Percentiles rank a stretch among this genome's conserved stretches.
phyloP scores from a whole-genome alignment of 1,140 invertebrate genomes.

The Teleogryllus occipitalis region DNA sequence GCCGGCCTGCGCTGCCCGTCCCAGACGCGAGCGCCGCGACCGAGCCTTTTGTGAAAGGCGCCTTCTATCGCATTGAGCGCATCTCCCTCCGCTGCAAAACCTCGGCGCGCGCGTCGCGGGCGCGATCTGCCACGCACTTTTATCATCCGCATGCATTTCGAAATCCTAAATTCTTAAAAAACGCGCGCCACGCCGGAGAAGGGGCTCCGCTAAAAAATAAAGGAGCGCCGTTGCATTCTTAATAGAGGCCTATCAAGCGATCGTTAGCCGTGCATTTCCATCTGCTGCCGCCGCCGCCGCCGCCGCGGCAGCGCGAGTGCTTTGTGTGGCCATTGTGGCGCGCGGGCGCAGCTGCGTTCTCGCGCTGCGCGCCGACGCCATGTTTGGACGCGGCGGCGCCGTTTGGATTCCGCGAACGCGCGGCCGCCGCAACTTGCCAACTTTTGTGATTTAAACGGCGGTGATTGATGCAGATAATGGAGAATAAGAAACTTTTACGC shows the following conservation, averaged over 20 bases:
- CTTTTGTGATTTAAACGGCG: background rate
- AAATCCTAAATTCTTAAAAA: background rate
- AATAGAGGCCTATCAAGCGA: background rate
- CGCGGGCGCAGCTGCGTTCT: background rate
- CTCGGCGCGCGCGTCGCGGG: too few relatives aligned
- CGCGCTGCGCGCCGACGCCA: background rate
- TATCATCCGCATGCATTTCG: background rate
- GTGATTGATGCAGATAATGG: background rate
- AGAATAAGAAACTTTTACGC: constrained; percentile 5
- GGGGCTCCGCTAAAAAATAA: background rate
- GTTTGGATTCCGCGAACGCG: background rate
- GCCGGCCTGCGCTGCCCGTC: background rate
- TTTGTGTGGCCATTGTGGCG: background rate
- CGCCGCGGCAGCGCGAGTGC: background rate
- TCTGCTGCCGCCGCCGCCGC: background rate
- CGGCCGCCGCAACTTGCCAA: background rate
- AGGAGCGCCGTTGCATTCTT: background rate
- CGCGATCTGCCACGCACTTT: background rate
- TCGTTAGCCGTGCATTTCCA: background rate
- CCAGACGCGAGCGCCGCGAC: too few relatives aligned
- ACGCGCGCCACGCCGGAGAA: background rate
- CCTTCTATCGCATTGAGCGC: background rate
- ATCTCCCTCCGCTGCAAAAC: background rate
- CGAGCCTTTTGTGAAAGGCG: background rate
- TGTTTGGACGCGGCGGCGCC: background rate